These are phyloP conservation scores for Epsilonema sp. DNA, from an alignment of 2,888 invertebrate genomes.

Conservation along the genomic window DNA sequence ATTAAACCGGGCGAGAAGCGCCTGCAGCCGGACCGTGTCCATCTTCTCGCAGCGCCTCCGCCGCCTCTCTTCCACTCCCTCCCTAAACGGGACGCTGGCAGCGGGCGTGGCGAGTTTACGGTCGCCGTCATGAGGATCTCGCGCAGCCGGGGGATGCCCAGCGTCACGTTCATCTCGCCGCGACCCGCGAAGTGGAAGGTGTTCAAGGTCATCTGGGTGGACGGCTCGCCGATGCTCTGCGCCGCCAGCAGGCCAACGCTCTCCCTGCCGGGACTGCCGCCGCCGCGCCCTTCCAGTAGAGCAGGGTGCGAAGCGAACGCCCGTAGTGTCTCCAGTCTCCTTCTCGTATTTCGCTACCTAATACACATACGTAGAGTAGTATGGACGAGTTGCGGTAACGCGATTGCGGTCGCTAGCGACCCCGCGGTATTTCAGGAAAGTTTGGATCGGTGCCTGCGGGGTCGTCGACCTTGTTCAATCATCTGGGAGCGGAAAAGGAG, in stretches of 20 bases:
- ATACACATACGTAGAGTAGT: too few relatives aligned
- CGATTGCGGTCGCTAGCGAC: too few relatives aligned
- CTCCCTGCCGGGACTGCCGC: too few relatives aligned
- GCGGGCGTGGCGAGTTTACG: slow-evolving; percentile 78
- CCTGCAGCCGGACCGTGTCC: too few relatives aligned
- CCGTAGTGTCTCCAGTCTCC: neutral
- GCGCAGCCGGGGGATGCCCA: slow-evolving; percentile 89
- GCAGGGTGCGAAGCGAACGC: slow-evolving; percentile 12
- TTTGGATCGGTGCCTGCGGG: too few relatives aligned
- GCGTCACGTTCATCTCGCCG: slow-evolving; percentile 98
- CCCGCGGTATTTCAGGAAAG: too few relatives aligned
- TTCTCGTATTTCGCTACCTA: too few relatives aligned
- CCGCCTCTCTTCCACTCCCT: slow-evolving; percentile 35
- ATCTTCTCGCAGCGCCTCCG: slow-evolving; percentile 50
- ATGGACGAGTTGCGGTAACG: too few relatives aligned
- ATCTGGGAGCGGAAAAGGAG: too few relatives aligned
- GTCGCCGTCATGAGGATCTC: slow-evolving; percentile 91
- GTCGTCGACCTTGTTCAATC: too few relatives aligned
- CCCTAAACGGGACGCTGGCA: slow-evolving; percentile 43
- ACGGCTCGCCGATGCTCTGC: slow-evolving; percentile 94
- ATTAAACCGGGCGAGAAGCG: too few relatives aligned
- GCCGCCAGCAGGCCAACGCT: slow-evolving; percentile 88
- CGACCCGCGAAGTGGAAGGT: slow-evolving; percentile 99
- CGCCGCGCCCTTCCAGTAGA: slow-evolving; percentile 23
- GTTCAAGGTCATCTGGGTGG: slow-evolving; percentile 99